Conservation (phyloP, 2,113 vertebrate species). For the Sebastes fasciatus region DNA sequence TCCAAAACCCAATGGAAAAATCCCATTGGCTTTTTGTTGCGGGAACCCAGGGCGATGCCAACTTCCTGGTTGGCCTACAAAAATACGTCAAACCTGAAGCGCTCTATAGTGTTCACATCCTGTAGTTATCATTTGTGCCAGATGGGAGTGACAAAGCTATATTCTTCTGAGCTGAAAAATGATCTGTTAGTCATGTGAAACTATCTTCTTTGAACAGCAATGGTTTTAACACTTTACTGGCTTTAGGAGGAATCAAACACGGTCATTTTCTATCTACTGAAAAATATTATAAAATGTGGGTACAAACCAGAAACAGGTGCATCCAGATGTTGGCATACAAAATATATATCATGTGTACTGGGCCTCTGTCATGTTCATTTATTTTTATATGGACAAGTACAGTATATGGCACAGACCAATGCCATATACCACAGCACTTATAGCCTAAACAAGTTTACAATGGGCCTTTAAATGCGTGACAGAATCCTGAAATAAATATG, state of each 20-base stretch:
- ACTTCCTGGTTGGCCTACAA: no score
- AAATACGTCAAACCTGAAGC: no score
- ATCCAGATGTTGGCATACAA: not conserved
- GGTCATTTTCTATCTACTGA: not conserved
- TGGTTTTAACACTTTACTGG: not conserved
- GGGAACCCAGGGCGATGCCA: no score
- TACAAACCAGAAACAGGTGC: not conserved
- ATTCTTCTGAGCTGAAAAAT: not conserved
- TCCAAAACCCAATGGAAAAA: no score
- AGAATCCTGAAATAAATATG: not conserved
- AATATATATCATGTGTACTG: not conserved
- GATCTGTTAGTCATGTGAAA: not conserved
- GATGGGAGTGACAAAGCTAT: not conserved
- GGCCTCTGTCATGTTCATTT: not conserved
- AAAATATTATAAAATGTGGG: not conserved
- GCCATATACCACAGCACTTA: not conserved
- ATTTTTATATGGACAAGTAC: not conserved
- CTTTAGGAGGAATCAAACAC: not conserved
- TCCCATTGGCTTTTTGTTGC: no score
- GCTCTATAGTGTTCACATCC: not conserved
- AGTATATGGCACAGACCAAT: not conserved
- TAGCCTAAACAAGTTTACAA: not conserved
- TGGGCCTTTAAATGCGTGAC: not conserved
- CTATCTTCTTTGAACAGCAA: not conserved
- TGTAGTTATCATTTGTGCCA: not conserved